phyloP scores from a whole-genome alignment of 2,113 vertebrate genomes.

The Pogona vitticeps region DNA sequence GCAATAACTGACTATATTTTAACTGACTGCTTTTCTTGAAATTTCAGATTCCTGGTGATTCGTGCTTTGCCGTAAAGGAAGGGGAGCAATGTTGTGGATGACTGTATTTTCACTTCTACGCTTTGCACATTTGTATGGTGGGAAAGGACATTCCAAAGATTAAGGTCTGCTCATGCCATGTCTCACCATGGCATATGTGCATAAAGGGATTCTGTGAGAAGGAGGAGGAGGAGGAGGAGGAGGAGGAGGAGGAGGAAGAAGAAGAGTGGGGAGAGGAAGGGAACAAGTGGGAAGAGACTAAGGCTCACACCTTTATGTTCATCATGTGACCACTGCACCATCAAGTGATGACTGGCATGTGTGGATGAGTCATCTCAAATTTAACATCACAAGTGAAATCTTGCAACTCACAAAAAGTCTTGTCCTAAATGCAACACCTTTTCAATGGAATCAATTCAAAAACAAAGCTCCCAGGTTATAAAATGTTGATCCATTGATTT shows the following conservation, averaged over 20 bases:
- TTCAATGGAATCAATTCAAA: neutral
- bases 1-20: neutral
- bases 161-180: too few species aligned
- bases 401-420: neutral
- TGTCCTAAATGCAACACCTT: neutral
- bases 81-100: neutral
- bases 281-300: neutral
- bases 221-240: neutral
- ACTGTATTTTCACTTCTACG: slow-evolving; percentile 27
- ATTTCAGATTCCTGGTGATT: slow-evolving; percentile 28
- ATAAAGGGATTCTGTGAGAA: too few species aligned
- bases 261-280: neutral
- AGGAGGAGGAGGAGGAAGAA: neutral
- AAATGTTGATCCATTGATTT: neutral
- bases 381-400: neutral
- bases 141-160: neutral
- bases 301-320: neutral
- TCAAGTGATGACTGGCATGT: neutral
- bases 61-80: neutral
- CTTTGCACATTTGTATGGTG: neutral
- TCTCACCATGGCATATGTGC: too few species aligned
- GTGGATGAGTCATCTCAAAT: neutral
- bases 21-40: neutral
- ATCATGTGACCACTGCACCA: neutral
- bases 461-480: neutral